These are phyloP conservation scores for Phragmatobia fuliginosa DNA, from an alignment of 2,888 invertebrate species.

Conservation along the genomic window DNA sequence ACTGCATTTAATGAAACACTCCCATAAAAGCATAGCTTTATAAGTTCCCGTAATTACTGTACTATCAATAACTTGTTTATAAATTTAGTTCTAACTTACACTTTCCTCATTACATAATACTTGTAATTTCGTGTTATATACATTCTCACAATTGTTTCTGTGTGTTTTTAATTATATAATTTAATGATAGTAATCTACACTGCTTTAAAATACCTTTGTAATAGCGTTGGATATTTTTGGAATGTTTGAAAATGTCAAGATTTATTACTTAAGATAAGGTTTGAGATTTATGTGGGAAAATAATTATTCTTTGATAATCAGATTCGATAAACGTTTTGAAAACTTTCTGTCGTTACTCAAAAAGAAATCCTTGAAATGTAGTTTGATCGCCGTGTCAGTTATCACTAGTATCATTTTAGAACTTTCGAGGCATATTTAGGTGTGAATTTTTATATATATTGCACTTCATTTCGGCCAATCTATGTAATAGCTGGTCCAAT, in stretches of 20 bases:
- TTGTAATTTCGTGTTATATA: constrained; percentile 17
- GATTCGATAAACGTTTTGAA: background rate
- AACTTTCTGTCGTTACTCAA: too few relatives aligned
- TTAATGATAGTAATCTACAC: constrained; percentile 11
- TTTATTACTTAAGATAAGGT: background rate
- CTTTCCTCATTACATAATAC: constrained; percentile 18
- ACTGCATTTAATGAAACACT: background rate
- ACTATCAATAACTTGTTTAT: background rate
- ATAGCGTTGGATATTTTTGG: constrained; percentile 12
- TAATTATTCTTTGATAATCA: background rate
- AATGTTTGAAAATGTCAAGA: constrained; percentile 10
- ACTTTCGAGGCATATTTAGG: too few relatives aligned
- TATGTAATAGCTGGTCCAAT: too few relatives aligned
- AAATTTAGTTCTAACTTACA: constrained; percentile 7
- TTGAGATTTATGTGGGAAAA: background rate
- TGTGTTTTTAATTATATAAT: constrained; percentile 13
- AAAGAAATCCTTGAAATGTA: too few relatives aligned
- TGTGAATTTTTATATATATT: too few relatives aligned
- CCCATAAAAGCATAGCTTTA: background rate
- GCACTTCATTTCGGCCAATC: too few relatives aligned
- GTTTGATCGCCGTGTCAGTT: too few relatives aligned
- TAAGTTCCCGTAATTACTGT: background rate
- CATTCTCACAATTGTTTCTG: constrained; percentile 20
- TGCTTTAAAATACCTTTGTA: constrained; percentile 9
- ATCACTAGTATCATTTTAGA: too few relatives aligned